Percentiles rank a stretch among this genome's conserved stretches.
These are phyloP conservation scores for Clarias gariepinus DNA, from an alignment of 2,113 vertebrate species.

Conservation along the genomic window DNA sequence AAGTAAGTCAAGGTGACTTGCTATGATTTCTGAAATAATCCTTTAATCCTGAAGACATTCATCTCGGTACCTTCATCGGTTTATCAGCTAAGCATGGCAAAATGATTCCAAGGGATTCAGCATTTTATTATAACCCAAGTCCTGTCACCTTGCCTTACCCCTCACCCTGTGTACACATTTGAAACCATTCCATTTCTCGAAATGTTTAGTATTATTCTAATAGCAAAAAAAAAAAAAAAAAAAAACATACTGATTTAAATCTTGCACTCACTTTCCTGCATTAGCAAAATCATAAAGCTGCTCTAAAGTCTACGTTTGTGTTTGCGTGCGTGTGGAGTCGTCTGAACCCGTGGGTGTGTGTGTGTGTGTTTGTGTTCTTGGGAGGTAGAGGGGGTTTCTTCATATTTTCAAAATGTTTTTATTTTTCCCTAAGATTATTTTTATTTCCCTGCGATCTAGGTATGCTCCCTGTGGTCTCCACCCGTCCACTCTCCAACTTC, in stretches of 20 bases:
- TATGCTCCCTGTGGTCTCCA: slow-evolving; percentile 84
- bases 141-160: background rate
- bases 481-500: slow-evolving; percentile 78
- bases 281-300: background rate
- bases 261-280: background rate
- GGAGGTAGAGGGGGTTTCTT: no score
- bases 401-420: no score
- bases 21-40: background rate
- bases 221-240: background rate
- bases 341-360: no score
- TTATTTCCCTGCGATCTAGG: slow-evolving; percentile 57
- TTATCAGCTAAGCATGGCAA: background rate
- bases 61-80: background rate
- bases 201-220: background rate
- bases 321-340: no score
- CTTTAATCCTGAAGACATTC: background rate
- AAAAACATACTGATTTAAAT: background rate
- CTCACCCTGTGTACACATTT: background rate
- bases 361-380: no score
- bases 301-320: background rate
- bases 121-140: background rate
- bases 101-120: background rate
- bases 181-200: background rate
- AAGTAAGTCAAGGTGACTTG: background rate
- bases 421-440: no score